These are phyloP conservation scores for Monopis laevigella DNA, from an alignment of 2,888 invertebrate species.

Conservation along the genomic window DNA sequence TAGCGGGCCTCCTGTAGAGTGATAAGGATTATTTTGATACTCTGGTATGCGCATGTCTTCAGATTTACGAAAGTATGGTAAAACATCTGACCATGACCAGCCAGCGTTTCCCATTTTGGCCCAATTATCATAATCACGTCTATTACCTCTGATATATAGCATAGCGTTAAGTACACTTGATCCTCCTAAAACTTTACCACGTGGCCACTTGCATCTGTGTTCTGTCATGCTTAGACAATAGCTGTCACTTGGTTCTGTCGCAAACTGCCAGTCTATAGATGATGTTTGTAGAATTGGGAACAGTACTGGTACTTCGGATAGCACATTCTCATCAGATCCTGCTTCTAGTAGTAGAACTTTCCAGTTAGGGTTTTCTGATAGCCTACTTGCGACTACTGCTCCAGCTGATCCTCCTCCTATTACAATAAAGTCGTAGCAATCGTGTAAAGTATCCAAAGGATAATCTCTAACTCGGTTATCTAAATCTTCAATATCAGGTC, in stretches of 20 bases:
- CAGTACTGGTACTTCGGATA: slow-evolving; percentile 77
- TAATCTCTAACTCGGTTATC: slow-evolving; percentile 69
- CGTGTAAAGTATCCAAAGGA: slow-evolving; percentile 56
- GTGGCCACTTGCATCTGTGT: slow-evolving; percentile 76
- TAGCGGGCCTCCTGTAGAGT: slow-evolving; percentile 76
- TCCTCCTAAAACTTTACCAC: slow-evolving; percentile 83
- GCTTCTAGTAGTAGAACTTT: slow-evolving; percentile 82
- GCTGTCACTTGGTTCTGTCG: slow-evolving; percentile 74
- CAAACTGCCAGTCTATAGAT: slow-evolving; percentile 84
- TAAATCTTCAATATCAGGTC: slow-evolving; percentile 78
- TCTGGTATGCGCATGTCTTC: slow-evolving; percentile 79
- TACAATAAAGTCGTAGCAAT: slow-evolving; percentile 81
- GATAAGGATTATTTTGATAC: slow-evolving; percentile 66
- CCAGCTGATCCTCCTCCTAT: slow-evolving; percentile 87
- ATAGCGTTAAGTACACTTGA: slow-evolving; percentile 89
- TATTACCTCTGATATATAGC: slow-evolving; percentile 88
- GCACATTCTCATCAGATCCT: slow-evolving; percentile 76
- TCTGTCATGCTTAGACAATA: slow-evolving; percentile 76
- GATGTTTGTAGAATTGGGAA: slow-evolving; percentile 78
- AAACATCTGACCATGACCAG: slow-evolving; percentile 80
- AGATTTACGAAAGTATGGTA: slow-evolving; percentile 82
- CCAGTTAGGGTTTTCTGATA: slow-evolving; percentile 79
- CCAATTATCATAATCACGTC: slow-evolving; percentile 88
- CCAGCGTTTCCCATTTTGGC: slow-evolving; percentile 75
- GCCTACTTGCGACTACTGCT: slow-evolving; percentile 78